Evolutionary conservation across 2,797 vertebrate genomes (phyloP).

Genomic region (Muraenolepis orangiensis): DNA sequence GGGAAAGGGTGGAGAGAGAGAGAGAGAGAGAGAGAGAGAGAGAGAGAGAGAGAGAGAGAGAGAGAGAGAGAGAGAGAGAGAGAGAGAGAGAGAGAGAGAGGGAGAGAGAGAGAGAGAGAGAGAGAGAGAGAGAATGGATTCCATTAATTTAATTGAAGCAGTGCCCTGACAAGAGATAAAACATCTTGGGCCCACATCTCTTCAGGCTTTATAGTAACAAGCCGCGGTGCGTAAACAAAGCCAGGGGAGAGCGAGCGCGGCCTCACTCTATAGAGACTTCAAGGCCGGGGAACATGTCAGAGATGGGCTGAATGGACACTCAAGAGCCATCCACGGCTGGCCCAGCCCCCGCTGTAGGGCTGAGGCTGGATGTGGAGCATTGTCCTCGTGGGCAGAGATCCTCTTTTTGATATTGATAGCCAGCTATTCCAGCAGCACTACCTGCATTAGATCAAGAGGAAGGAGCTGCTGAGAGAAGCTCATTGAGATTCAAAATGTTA

Average conservation of each 20-base stretch:
- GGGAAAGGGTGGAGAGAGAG: constrained; percentile 75
- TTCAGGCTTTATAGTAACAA: constrained; percentile 91
- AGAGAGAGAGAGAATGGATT: constrained; percentile 87
- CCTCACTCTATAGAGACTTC: constrained; percentile 80
- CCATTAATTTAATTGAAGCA: constrained; percentile 99
- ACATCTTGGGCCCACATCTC: constrained; percentile 90
- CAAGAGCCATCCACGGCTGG: constrained; percentile 64
- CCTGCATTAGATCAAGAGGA: constrained; percentile 55
- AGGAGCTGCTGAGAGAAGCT: constrained; percentile 41
- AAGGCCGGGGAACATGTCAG: constrained; percentile 85
- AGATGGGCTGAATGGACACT: constrained; percentile 78
- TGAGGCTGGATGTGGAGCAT: constrained; percentile 66
- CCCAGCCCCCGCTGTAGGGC: constrained; percentile 56
- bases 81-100: constrained; percentile 71
- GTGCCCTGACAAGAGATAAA: constrained; percentile 97
- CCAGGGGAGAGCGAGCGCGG: constrained; percentile 60
- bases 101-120: constrained; percentile 68
- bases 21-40: constrained; percentile 70
- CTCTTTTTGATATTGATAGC: constrained; percentile 72
- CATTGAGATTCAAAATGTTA: constrained; percentile 35
- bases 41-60: constrained; percentile 68
- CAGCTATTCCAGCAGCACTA: constrained; percentile 61
- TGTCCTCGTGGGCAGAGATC: constrained; percentile 65
- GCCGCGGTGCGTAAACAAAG: constrained; percentile 85
- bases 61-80: constrained; percentile 77